Base-by-base conservation (phyloP, 2,113 vertebrate species). In the Pedetes capensis region DNA sequence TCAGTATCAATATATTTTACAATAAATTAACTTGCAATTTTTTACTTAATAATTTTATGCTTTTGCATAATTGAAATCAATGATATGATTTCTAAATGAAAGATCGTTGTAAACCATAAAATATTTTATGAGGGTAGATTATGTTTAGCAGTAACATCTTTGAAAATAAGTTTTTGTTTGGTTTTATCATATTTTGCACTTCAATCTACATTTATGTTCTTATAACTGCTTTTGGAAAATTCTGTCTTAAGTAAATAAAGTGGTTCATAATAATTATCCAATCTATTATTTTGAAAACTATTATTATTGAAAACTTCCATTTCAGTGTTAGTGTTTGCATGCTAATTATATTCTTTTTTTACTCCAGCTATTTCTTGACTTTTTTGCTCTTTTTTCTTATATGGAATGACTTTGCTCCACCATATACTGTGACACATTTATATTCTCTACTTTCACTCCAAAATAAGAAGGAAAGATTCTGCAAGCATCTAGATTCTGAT, bases 31-130 rank as follows among this genome's bases (percentile, higher is more conserved):
- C 42, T 71, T 78, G 37, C 37, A 89, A 69, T 86, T 2, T 90
- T 94, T 69, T 64, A 53, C 22, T 82, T 89, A 79, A 55, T 76
- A 68, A 69, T 79, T 90, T 75, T 85, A 71, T 64, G 59, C 14
- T 87, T 91, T 87, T 95, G 47, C n/a, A 69, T 91, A 95, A 94
- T 92, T 91, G 89, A 68, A 83, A 88, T 82, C 55, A 87, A 85
- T 71, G 72, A 44, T 51, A 66, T 66, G 32, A 71, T 27, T 88
- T 94, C 3, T 71, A 94, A 86, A 72, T 86, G 12, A 85, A 78
- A 57, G 22, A 49, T 18, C 11, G 55, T 92, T 83, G 42, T 27
- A 92, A 87, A 27, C 37, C 89, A 8, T 76, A 84, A 61, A 71
- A 6, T 85, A 47, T 75, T 14, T 85, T 79, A 47, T 20, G 18